Percentiles rank a stretch among this genome's conserved stretches.
phyloP scores from a whole-genome alignment of 2,888 invertebrate species.

The Catocala sponsa region DNA sequence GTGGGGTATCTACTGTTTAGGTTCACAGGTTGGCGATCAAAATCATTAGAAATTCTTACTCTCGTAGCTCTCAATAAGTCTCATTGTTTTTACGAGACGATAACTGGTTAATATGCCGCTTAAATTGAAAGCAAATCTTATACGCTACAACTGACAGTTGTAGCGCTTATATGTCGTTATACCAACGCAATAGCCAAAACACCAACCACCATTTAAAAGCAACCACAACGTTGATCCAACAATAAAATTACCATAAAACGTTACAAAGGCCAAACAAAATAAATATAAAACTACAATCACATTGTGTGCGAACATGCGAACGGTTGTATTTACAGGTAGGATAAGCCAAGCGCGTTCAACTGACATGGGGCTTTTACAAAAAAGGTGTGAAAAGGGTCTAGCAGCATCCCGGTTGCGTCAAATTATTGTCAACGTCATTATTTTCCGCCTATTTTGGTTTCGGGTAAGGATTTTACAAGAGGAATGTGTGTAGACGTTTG shows the following conservation, averaged over 20 bases:
- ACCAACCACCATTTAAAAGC: not conserved
- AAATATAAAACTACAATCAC: slow-evolving; percentile 19
- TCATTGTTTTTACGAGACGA: too few species aligned
- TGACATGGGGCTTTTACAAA: slow-evolving; percentile 43
- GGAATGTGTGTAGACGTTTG: slow-evolving; percentile 9
- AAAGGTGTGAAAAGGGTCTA: slow-evolving; percentile 52
- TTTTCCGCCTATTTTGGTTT: slow-evolving; percentile 46
- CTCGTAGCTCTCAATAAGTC: too few species aligned
- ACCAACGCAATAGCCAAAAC: not conserved
- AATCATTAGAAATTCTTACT: too few species aligned
- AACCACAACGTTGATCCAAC: not conserved
- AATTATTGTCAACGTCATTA: slow-evolving; percentile 54
- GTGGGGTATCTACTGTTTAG: too few species aligned
- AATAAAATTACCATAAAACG: not conserved
- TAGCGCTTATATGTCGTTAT: too few species aligned
- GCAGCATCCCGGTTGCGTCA: slow-evolving; percentile 39
- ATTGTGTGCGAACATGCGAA: slow-evolving; percentile 11
- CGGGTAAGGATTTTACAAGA: slow-evolving; percentile 22
- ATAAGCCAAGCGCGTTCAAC: slow-evolving; percentile 40
- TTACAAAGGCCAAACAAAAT: not conserved
- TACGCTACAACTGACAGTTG: too few species aligned
- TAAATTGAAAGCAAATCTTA: too few species aligned
- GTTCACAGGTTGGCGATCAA: too few species aligned
- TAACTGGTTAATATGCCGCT: too few species aligned
- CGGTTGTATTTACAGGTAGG: slow-evolving; percentile 34